Conservation (phyloP, 2,797 vertebrate species). For the Falco rusticolus region DNA sequence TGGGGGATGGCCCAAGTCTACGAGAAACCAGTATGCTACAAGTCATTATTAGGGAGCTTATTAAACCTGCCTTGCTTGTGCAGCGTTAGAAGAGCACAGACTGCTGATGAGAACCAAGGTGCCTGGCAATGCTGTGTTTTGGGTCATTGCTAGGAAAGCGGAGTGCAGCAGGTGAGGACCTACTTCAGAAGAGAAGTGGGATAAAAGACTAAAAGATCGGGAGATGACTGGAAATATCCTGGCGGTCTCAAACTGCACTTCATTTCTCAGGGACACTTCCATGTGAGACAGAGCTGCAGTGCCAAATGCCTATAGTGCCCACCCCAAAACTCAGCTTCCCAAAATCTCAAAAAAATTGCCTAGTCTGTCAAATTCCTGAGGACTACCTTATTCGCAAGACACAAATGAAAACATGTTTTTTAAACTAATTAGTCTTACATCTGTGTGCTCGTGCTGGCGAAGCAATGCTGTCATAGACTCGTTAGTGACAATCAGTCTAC, state of each 20-base stretch:
- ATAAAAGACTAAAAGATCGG: neutral
- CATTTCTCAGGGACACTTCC: neutral
- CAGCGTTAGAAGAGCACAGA: neutral
- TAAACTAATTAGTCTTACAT: constrained; percentile 24
- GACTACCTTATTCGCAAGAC: neutral
- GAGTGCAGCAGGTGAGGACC: neutral
- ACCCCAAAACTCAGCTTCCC: neutral
- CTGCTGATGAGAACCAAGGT: neutral
- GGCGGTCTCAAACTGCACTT: neutral
- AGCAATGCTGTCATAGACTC: neutral
- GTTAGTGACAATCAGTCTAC: neutral
- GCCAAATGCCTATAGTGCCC: fast-evolving
- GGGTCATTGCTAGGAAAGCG: neutral
- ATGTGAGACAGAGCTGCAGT: neutral
- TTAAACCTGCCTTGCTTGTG: neutral
- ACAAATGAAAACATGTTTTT: constrained; percentile 33
- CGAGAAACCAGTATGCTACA: neutral
- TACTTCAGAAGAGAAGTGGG: neutral
- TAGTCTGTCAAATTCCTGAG: neutral
- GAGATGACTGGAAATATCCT: neutral
- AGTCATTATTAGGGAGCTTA: constrained; percentile 42
- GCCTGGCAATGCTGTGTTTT: neutral
- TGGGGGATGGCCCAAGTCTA: constrained; percentile 31
- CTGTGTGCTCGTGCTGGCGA: neutral
- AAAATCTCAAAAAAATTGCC: neutral